Evolutionary conservation across 2,888 invertebrate species (phyloP).

Genomic region (Paralinhomoeus sp.): DNA sequence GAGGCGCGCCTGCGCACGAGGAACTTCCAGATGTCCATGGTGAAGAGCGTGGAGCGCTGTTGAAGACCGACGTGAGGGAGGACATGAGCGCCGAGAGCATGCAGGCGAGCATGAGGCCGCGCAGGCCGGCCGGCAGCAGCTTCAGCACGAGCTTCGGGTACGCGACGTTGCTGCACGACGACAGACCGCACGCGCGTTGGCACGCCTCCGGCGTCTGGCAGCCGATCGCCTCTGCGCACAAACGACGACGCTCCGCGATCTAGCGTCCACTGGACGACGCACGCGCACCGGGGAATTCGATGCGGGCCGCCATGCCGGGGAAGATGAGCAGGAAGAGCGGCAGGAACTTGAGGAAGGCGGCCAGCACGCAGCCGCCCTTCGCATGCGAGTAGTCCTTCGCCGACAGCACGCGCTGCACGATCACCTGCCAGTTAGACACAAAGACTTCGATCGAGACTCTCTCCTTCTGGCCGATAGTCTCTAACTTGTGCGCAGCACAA

Average conservation of each 20-base stretch:
- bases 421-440: too few species aligned
- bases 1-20: not conserved
- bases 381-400: slow-evolving; percentile 33
- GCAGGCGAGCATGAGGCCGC: slow-evolving; percentile 32
- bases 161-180: slow-evolving; percentile 34
- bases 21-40: slow-evolving; percentile 31
- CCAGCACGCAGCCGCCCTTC: slow-evolving; percentile 32
- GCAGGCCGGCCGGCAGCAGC: too few species aligned
- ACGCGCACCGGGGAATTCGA: too few species aligned
- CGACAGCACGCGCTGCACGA: slow-evolving; percentile 31
- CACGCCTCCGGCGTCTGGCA: too few species aligned
- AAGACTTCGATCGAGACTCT: too few species aligned
- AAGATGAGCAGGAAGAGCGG: slow-evolving; percentile 33
- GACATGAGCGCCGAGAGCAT: slow-evolving; percentile 36
- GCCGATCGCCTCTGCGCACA: too few species aligned
- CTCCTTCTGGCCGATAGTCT: too few species aligned
- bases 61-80: slow-evolving; percentile 36
- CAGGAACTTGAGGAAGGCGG: slow-evolving; percentile 31
- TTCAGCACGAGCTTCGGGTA: slow-evolving; percentile 34
- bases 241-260: too few species aligned
- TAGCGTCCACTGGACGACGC: too few species aligned
- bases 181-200: too few species aligned
- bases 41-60: slow-evolving; percentile 36
- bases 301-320: slow-evolving; percentile 13
- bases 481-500: too few species aligned